Percentiles rank a stretch among this genome's conserved stretches.
phyloP scores from a whole-genome alignment of 2,113 vertebrate genomes.

The Cynocephalus volans region DNA sequence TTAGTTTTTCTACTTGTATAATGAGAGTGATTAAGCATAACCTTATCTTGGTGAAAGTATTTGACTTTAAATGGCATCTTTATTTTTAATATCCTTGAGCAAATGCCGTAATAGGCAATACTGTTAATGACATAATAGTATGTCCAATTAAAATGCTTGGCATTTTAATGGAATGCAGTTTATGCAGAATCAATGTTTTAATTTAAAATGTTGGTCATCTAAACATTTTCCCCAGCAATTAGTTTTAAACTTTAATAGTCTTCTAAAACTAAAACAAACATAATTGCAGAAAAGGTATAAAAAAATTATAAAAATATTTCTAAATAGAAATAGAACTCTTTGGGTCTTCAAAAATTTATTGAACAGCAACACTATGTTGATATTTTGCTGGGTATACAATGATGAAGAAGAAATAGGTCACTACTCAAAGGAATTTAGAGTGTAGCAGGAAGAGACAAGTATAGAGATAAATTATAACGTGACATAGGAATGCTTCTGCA shows the following conservation, averaged over 20 bases:
- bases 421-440: not conserved
- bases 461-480: constrained; percentile 8
- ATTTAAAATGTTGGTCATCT: constrained; percentile 16
- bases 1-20: not conserved
- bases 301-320: constrained; percentile 24
- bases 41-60: not conserved
- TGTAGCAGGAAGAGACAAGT: not conserved
- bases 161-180: not conserved
- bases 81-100: constrained; percentile 31
- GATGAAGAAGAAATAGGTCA: not conserved
- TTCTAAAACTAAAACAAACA: constrained; percentile 17
- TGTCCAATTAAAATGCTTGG: not conserved
- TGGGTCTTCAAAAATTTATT: constrained; percentile 16
- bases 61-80: constrained; percentile 49
- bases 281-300: constrained; percentile 8
- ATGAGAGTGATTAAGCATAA: not conserved
- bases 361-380: not conserved
- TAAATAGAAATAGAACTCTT: constrained; percentile 1
- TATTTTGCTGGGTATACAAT: not conserved
- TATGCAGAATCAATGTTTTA: constrained; percentile 24
- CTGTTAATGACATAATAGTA: not conserved
- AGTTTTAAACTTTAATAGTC: constrained; percentile 38
- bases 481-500: not conserved
- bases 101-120: not conserved
- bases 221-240: not conserved